Evolutionary conservation across 1,140 invertebrate genomes (phyloP), one percentile per base, ranked within the genome.

Genomic region (Drosophila pachea): DNA sequence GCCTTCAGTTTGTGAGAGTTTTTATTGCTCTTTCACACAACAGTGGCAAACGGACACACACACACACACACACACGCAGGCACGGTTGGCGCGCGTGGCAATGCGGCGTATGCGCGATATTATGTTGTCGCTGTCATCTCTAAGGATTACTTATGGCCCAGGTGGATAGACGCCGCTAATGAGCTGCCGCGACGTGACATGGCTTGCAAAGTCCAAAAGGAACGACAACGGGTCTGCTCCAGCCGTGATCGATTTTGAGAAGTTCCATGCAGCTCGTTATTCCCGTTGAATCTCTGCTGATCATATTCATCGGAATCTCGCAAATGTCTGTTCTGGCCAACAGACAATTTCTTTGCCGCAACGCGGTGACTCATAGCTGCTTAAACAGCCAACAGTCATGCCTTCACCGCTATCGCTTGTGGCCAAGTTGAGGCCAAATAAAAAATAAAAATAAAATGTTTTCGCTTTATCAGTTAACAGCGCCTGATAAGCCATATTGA

Each of bases 401-500:
- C 63, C 71, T 22, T 22, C 3, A 56, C 48, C 65, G 68, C 69
- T 66, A 74, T 72, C 43, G 16, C 53, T 31, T 35, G 31, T 48
- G 61, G 74, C 56, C 61, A 63, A 73, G 75, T 67, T 64, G 53
- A 47, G n/a, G n/a, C 22, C 22, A 66, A 31, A 42, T 62, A 68
- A 83, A n/a, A n/a, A n/a, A n/a, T n/a, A n/a, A n/a, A n/a, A n/a
- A n/a, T n/a, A n/a, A n/a, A n/a, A 67, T 74, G 68, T 82, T 65
- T 55, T 71, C 52, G n/a, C 52, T 70, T 72, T 72, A 79, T 69
- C 67, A 65, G 67, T 42, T 33, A 64, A 73, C 53, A 54, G 61
- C 68, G 38, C 47, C 61, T 65, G 78, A 83, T 83, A 83, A 83
- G 79, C 78, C 62, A 52, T 71, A 71, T 60, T 74, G 76, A 75